Percentiles rank a stretch among this genome's conserved stretches.
These are phyloP conservation scores for Anolis sagrei DNA, from an alignment of 2,113 vertebrate species.

Conservation along the genomic window DNA sequence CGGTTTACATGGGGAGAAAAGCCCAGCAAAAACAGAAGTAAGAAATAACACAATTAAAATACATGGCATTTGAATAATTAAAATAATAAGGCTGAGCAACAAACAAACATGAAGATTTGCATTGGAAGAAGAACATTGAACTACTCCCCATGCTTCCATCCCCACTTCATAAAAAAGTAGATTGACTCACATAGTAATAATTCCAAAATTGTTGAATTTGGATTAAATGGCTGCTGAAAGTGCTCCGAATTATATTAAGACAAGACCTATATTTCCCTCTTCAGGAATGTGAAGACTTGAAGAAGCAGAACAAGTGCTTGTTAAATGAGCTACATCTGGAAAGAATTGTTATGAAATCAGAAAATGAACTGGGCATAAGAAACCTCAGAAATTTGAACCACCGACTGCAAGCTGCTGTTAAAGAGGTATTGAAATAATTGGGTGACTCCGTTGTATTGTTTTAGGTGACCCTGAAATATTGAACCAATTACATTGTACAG, in stretches of 20 bases:
- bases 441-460: background rate
- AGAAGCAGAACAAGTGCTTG: conserved; percentile 80
- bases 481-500: background rate
- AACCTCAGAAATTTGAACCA: conserved; percentile 81
- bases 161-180: background rate
- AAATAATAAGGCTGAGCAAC: too few species aligned
- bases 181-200: background rate
- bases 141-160: too few species aligned
- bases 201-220: background rate
- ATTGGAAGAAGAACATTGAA: background rate
- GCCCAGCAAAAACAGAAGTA: too few species aligned
- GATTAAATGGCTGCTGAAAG: background rate
- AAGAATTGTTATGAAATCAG: conserved; percentile 79
- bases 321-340: conserved; percentile 82
- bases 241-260: background rate
- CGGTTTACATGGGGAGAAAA: too few species aligned
- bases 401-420: conserved; percentile 77
- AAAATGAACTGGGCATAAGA: conserved; percentile 82
- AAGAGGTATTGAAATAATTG: conserved; percentile 71
- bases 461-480: background rate
- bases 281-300: conserved; percentile 84
- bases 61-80: too few species aligned
- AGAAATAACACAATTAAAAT: too few species aligned
- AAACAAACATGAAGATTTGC: background rate
- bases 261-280: background rate